Base-by-base conservation (phyloP, 2,888 invertebrate genomes). In the Ophonus ardosiacus region DNA sequence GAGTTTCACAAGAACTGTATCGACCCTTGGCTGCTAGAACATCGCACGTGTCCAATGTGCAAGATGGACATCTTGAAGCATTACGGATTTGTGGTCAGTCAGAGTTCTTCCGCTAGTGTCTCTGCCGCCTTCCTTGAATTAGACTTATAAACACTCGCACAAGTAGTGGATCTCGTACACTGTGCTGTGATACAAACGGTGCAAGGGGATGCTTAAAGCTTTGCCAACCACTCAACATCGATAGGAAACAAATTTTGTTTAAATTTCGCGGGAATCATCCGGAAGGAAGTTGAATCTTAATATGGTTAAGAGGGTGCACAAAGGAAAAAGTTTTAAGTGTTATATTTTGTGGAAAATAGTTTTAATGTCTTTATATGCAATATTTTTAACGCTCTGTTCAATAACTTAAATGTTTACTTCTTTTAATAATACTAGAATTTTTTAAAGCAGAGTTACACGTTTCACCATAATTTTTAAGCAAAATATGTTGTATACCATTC, bases 1-100 rank as follows among this genome's bases (percentile, higher is more conserved):
- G 96, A 98, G 90, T 98, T 98, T 92, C 98, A 98, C 93, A 98
- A 98, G 93, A 95, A 94, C 89, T 98, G 98, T 93, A 98, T 98
- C 89, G 98, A 98, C 92, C 98, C 98, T 17, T 98, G 98, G 98
- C 93, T 98, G 86, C 92, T 98, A 89, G 98, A 98, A 90, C 98
- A 98, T 91, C 94, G 98, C 87, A 98, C 98, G 43, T 98, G 98
- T 91, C 98, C 98, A 8, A 98, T 98, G 97, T 98, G 98, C 92
- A 98, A 98, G 92, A 95, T 97, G 95, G 98, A 98, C 92, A 98
- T 98, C 88, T 94, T 98, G 86, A 96, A 97, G 90, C 95, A 96
- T 90, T 97, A 97, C 89, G 97, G 97, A 87, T 96, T 96, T 91
- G 96, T 96, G 94, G 96, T 96, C 91, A 95, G 95, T 93, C 90